Percentiles rank a stretch among this genome's conserved stretches.
Evolutionary conservation across 2,888 invertebrate genomes (phyloP).

Genomic region (Lepetodrilus schrolli): DNA sequence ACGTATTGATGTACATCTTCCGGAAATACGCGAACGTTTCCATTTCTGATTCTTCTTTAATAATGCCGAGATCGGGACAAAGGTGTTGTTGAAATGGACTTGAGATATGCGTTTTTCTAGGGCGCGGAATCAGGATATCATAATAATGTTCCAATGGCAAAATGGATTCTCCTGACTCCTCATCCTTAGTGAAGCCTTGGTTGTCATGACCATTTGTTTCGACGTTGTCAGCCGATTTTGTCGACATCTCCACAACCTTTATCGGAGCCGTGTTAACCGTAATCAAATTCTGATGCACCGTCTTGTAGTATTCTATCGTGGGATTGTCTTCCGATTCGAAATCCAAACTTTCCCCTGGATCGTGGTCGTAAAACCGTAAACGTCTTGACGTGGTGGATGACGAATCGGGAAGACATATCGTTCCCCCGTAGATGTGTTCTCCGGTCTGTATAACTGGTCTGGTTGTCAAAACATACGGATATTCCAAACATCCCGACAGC

Average conservation of each 20-base stretch:
- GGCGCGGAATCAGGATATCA: not conserved
- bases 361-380: conserved; percentile 38
- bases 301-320: not conserved
- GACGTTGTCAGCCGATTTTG: not conserved
- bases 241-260: not conserved
- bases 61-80: not conserved
- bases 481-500: not conserved
- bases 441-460: not conserved
- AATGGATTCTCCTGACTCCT: not conserved
- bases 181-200: not conserved
- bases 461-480: not conserved
- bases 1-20: not conserved
- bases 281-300: not conserved
- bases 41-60: not conserved
- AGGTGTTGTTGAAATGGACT: not conserved
- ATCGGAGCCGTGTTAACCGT: not conserved
- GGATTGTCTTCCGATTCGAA: not conserved
- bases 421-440: conserved; percentile 37
- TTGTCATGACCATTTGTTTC: not conserved
- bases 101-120: not conserved
- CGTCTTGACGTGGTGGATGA: conserved; percentile 32
- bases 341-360: conserved; percentile 40
- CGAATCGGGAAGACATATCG: conserved; percentile 40
- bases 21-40: not conserved
- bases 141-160: conserved; percentile 15